These are phyloP conservation scores for Tholera decimalis DNA, from an alignment of 2,888 invertebrate species.

Conservation along the genomic window DNA sequence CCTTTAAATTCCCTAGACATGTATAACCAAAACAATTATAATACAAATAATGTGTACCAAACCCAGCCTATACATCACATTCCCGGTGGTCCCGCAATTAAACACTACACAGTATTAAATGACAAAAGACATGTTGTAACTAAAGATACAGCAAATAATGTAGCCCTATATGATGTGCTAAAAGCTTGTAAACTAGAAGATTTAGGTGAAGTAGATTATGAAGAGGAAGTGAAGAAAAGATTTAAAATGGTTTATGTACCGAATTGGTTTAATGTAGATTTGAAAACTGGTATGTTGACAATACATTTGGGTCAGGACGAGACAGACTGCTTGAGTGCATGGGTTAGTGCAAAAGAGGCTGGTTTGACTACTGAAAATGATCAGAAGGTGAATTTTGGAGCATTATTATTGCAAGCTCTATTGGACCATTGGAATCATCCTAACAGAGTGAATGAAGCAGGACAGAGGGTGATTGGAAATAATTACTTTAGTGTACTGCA, in stretches of 20 bases:
- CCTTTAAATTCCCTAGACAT: conserved; percentile 82
- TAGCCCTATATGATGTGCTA: conserved; percentile 98
- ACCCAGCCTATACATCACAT: conserved; percentile 92
- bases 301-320: conserved; percentile 99
- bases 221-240: conserved; percentile 97
- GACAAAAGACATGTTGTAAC: conserved; percentile 99
- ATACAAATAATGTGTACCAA: conserved; percentile 90
- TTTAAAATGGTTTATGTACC: conserved; percentile 99
- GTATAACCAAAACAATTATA: conserved; percentile 91
- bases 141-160: conserved; percentile 96
- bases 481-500: conserved; percentile 97
- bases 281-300: conserved; percentile 99
- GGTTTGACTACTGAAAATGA: conserved; percentile 95
- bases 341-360: conserved; percentile 99
- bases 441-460: conserved; percentile 92
- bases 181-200: conserved; percentile 97
- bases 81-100: conserved; percentile 98
- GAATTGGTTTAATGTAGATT: conserved; percentile 99
- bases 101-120: conserved; percentile 97
- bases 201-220: conserved; percentile 97
- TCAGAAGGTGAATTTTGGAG: conserved; percentile 99
- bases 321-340: conserved; percentile 99
- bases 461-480: conserved; percentile 94
- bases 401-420: conserved; percentile 97
- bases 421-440: conserved; percentile 98